Percentiles rank a stretch among this genome's conserved stretches.
Conservation (phyloP, 2,113 vertebrate genomes). For the Cephalopterus ornatus region DNA sequence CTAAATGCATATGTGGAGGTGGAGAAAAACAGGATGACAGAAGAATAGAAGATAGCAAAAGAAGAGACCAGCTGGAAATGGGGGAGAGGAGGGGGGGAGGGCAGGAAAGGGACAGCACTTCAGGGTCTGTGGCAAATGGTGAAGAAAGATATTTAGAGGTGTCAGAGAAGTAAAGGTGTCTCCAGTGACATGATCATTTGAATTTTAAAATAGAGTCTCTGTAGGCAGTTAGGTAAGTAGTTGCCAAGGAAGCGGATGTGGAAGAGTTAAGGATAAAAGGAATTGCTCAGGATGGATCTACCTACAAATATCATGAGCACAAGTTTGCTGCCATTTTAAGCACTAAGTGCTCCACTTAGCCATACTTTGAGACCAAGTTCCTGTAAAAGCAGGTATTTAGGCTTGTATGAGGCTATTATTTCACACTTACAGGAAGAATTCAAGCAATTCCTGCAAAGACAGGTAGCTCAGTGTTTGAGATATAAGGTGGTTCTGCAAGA, state of each 20-base stretch:
- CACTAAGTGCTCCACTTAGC: neutral
- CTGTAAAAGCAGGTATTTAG: neutral
- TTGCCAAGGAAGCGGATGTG: neutral
- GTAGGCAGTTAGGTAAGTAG: neutral
- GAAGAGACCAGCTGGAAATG: neutral
- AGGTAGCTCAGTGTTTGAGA: neutral
- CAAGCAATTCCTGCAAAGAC: neutral
- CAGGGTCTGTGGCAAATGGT: neutral
- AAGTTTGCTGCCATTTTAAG: neutral
- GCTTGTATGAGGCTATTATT: neutral
- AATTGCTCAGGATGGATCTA: neutral
- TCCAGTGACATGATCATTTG: neutral
- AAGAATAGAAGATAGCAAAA: neutral
- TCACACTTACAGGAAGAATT: neutral
- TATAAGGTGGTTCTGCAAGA: neutral
- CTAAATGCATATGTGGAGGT: neutral
- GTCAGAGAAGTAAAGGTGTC: neutral
- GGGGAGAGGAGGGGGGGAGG: neutral
- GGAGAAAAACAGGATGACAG: neutral
- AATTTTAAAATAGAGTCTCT: neutral
- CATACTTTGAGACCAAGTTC: neutral
- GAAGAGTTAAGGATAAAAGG: neutral
- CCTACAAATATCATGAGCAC: neutral
- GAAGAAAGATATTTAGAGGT: neutral
- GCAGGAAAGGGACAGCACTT: neutral